Conservation (phyloP, 1,140 invertebrate species). For the Zaprionus tsacasi region DNA sequence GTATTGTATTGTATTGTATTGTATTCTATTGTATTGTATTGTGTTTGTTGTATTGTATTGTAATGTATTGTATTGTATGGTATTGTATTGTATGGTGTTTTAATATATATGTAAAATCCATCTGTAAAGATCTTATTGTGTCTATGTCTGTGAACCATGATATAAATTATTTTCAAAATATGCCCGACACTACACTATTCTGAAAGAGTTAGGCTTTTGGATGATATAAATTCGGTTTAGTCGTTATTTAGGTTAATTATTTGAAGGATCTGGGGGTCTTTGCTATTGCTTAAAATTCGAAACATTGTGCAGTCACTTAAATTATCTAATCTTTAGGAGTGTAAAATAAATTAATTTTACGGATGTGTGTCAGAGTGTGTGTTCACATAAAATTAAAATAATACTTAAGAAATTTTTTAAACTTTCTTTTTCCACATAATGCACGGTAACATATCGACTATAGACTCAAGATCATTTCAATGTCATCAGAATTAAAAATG, state of each 20-base stretch:
- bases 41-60: constrained; percentile 14
- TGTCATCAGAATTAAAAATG: constrained; percentile 1
- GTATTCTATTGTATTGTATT: constrained; percentile 10
- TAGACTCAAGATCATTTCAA: neutral
- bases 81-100: constrained; percentile 13
- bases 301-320: neutral
- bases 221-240: constrained; percentile 72
- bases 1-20: constrained; percentile 25
- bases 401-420: neutral
- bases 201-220: constrained; percentile 21
- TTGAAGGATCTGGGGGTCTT: constrained; percentile 8
- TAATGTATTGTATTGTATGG: constrained; percentile 22
- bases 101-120: constrained; percentile 40
- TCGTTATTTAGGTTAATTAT: constrained; percentile 50
- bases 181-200: neutral
- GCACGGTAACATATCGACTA: constrained; percentile 16
- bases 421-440: constrained; percentile 29
- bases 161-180: constrained; percentile 22
- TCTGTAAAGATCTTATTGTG: constrained; percentile 46
- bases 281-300: constrained; percentile 19
- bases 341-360: neutral
- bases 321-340: neutral
- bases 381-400: constrained; percentile 21
- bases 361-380: neutral
- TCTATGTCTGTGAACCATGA: constrained; percentile 25